A percentile compares a stretch with the other conserved stretches of the same genome.
phyloP scores from a whole-genome alignment of 2,888 invertebrate species.

The Ecliptopera silaceata region DNA sequence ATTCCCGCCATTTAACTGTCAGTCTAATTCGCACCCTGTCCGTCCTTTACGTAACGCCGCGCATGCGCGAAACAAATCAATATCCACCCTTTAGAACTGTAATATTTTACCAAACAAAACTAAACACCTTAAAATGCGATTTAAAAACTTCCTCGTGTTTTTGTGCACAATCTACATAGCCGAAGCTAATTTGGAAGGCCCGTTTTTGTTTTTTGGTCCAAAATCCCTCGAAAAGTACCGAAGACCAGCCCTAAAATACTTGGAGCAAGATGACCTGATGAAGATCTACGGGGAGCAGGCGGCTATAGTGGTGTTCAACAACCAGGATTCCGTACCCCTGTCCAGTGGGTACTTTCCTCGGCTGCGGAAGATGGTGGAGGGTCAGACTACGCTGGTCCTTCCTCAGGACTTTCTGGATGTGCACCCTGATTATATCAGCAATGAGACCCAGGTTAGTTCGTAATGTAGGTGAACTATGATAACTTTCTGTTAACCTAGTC shows the following conservation, averaged over 20 bases:
- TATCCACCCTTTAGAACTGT: constrained; percentile 17
- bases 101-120: constrained; percentile 15
- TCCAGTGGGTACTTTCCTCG: constrained; percentile 81
- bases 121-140: constrained; percentile 14
- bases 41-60: constrained; percentile 10
- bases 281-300: constrained; percentile 82
- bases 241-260: constrained; percentile 76
- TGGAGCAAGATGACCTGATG: constrained; percentile 81
- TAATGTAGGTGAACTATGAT: no score
- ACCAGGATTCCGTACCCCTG: constrained; percentile 81
- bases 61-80: constrained; percentile 37
- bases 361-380: constrained; percentile 80
- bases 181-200: constrained; percentile 80
- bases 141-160: constrained; percentile 35
- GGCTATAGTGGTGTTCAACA: constrained; percentile 83
- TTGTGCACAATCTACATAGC: constrained; percentile 41
- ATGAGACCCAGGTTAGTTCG: constrained; percentile 81
- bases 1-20: constrained; percentile 22
- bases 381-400: constrained; percentile 75
- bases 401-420: constrained; percentile 83
- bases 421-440: constrained; percentile 84
- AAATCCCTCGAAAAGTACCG: constrained; percentile 72
- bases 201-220: constrained; percentile 84
- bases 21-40: background rate
- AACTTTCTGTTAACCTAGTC: no score